A percentile compares a stretch with the other conserved stretches of the same genome.
Evolutionary conservation across 53 echinoderm and acorn worm species (phyloP).

Genomic region (Paelopatides confundens): DNA sequence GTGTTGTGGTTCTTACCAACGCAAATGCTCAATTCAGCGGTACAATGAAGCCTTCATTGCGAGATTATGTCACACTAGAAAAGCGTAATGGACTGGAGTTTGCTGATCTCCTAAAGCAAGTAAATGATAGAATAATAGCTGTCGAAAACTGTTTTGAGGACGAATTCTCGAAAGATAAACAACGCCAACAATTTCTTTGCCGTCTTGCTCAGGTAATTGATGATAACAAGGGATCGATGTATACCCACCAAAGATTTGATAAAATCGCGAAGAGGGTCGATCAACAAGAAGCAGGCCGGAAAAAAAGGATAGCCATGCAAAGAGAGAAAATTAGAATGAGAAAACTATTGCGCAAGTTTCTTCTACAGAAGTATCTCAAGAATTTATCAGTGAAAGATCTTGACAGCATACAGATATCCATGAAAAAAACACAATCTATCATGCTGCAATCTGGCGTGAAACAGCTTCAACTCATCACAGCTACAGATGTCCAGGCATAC

Average conservation of each 20-base stretch:
- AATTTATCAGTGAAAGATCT: not conserved
- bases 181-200: constrained; percentile 6
- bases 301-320: not conserved
- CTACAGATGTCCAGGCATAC: not conserved
- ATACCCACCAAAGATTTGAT: not conserved
- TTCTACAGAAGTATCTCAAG: not conserved
- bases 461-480: not conserved
- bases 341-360: not conserved
- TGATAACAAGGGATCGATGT: not conserved
- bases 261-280: not conserved
- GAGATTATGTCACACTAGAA: not conserved
- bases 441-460: not conserved
- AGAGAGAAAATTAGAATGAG: not conserved
- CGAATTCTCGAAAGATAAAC: not conserved
- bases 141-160: not conserved
- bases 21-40: not conserved
- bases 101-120: not conserved
- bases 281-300: not conserved
- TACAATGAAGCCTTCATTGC: too few relatives aligned
- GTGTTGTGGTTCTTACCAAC: not conserved
- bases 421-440: not conserved
- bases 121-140: not conserved
- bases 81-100: not conserved
- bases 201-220: not conserved
- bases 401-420: not conserved